Conservation (phyloP, 2,113 vertebrate species). For the Petrocephalus zakoni region DNA sequence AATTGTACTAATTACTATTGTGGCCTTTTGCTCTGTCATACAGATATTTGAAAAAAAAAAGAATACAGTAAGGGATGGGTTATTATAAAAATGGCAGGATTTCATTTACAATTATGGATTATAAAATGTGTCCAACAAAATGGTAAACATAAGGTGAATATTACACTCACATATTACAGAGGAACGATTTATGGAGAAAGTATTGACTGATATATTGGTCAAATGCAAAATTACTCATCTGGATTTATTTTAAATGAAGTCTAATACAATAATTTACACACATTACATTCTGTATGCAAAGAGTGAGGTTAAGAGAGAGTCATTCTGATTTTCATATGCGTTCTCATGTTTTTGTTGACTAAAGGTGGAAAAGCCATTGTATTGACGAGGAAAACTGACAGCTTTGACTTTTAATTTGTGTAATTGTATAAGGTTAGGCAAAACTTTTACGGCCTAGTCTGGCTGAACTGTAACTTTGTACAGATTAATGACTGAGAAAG, state of each 20-base stretch:
- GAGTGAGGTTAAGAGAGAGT: background rate
- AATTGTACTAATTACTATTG: background rate
- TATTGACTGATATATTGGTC: background rate
- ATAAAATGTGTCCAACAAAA: background rate
- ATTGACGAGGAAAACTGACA: background rate
- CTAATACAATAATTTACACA: background rate
- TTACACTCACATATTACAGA: background rate
- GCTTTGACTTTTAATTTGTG: background rate
- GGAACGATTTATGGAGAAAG: background rate
- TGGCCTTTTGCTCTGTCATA: slow-evolving; percentile 6
- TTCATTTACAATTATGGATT: background rate
- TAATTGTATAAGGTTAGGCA: background rate
- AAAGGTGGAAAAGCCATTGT: background rate
- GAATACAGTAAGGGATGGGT: background rate
- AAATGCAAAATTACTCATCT: background rate
- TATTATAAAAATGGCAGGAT: background rate
- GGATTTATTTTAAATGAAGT: background rate
- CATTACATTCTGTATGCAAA: background rate
- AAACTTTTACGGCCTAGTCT: background rate
- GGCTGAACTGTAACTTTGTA: background rate
- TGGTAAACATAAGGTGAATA: too few species aligned
- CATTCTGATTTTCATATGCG: background rate
- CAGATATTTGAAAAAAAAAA: background rate
- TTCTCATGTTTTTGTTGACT: background rate
- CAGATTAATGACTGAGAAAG: background rate